Conservation (phyloP, 2,888 invertebrate species). For the Muscina levida region DNA sequence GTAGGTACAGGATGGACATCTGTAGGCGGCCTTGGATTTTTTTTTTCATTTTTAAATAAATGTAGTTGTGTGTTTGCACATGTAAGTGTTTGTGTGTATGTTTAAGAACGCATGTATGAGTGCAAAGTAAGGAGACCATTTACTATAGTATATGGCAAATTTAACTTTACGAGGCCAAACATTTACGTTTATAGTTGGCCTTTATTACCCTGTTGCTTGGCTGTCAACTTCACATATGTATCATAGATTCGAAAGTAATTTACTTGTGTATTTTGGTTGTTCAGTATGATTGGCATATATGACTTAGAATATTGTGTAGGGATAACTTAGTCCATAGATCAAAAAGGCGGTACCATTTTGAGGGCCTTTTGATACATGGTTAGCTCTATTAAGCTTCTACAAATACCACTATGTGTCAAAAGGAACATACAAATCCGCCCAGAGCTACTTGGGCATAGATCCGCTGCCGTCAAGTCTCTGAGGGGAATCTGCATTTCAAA, state of each 20-base stretch:
- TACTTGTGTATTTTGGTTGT: neutral
- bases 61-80: neutral
- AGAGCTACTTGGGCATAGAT: no score
- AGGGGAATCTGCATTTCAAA: no score
- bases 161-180: constrained; percentile 48
- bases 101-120: neutral
- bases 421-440: no score
- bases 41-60: constrained; percentile 17
- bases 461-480: no score
- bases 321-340: no score
- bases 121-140: neutral
- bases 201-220: constrained; percentile 61
- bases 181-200: constrained; percentile 40
- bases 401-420: no score
- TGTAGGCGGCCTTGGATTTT: constrained; percentile 35
- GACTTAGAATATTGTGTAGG: no score
- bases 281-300: neutral
- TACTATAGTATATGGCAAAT: constrained; percentile 44
- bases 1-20: constrained; percentile 12
- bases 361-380: no score
- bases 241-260: constrained; percentile 15
- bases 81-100: constrained; percentile 1
- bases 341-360: no score
- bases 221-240: constrained; percentile 34
- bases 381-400: no score